Base-by-base conservation (phyloP, 2,888 invertebrate genomes). In the Cheilosia variabilis region DNA sequence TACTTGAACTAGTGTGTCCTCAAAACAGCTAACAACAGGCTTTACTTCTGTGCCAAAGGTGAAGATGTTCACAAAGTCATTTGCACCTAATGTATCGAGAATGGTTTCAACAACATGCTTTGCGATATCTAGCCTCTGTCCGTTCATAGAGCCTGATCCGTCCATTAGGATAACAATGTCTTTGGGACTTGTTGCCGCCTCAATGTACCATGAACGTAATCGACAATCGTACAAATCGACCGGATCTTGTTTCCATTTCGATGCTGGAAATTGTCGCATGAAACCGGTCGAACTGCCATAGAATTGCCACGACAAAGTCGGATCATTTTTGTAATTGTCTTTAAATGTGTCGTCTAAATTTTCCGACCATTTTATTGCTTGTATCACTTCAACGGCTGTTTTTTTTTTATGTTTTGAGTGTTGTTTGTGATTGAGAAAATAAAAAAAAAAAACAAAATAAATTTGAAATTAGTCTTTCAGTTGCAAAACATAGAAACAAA, bases 241-340 rank as follows among this genome's bases (percentile, higher is more conserved):
- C 62, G 96, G 95, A 89, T 96, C 95, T 88, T 95, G 95, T 88
- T 94, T 94, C 97, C 97, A 97, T 90, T 95, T 95, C 93, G 96
- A 95, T 57, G 97, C 97, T 93, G 99, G 99, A 93, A 96, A 99
- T 91, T 98, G 97, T 89, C 99, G 94, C 95, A 99, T 97, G 92
- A 99, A 99, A 50, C 99, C 99, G 19, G 97, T 96, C 43, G 98
- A 96, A 92, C 98, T 98, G 87, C 99, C 99, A 92, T 99, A 99
- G 92, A 98, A 99, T 93, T 99, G 99, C 98, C 99, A 99, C 4
- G 97, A 97, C 52, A 98, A 93, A 4, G 97, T 96, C 17, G 97
- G 97, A 92, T 98, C 97, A 79, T 94, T 94, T 90, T 96, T 95
- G 90, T 96, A 96, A 92, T 98, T 98, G 90, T 96, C 95, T 88